Percentiles rank a stretch among this genome's conserved stretches.
Evolutionary conservation across 2,797 vertebrate genomes (phyloP).

Genomic region (Falco berigora): DNA sequence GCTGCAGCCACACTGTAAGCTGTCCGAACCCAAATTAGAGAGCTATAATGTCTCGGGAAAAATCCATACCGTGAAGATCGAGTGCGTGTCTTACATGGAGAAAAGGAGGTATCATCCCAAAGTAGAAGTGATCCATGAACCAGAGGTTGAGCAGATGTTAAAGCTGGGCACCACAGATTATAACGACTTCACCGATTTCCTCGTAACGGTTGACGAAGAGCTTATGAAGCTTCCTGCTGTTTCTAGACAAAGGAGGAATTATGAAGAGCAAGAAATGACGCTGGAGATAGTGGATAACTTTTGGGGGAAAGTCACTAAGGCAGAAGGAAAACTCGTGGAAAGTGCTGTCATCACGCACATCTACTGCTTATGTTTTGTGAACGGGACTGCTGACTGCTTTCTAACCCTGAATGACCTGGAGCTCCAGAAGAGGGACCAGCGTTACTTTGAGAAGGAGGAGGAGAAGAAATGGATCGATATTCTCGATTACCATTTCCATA

Average conservation of each 20-base stretch:
- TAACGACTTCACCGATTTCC: slow-evolving; percentile 85
- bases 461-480: slow-evolving; percentile 84
- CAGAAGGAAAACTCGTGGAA: slow-evolving; percentile 78
- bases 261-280: slow-evolving; percentile 90
- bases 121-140: slow-evolving; percentile 83
- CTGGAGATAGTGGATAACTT: slow-evolving; percentile 91
- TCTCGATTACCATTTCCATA: slow-evolving; percentile 82
- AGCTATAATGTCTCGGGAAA: slow-evolving; percentile 87
- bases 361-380: slow-evolving; percentile 89
- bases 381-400: slow-evolving; percentile 83
- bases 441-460: slow-evolving; percentile 80
- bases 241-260: slow-evolving; percentile 78
- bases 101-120: slow-evolving; percentile 90
- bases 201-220: slow-evolving; percentile 86
- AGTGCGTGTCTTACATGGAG: slow-evolving; percentile 86
- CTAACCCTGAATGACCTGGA: slow-evolving; percentile 88
- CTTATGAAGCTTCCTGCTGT: slow-evolving; percentile 77
- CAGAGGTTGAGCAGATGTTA: slow-evolving; percentile 88
- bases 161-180: slow-evolving; percentile 90
- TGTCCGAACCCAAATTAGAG: slow-evolving; percentile 90
- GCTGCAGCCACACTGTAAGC: slow-evolving; percentile 83
- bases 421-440: slow-evolving; percentile 77
- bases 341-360: slow-evolving; percentile 82
- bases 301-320: slow-evolving; percentile 84
- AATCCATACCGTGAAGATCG: slow-evolving; percentile 91